Percentiles rank a stretch among this genome's conserved stretches.
Evolutionary conservation across 2,797 vertebrate genomes (phyloP).

Genomic region (Dermochelys coriacea): DNA sequence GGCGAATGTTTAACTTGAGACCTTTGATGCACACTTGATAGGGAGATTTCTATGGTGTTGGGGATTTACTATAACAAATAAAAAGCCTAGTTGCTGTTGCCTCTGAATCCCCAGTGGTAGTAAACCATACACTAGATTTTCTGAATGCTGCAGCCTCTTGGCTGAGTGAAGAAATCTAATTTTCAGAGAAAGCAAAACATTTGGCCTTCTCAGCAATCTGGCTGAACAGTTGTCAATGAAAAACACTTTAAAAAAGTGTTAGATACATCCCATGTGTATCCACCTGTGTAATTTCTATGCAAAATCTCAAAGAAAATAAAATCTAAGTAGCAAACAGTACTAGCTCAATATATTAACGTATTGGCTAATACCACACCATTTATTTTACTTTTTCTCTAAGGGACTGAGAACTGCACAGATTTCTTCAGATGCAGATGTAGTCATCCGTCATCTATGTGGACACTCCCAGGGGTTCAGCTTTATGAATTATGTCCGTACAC

Average conservation of each 20-base stretch:
- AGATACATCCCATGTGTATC: background rate
- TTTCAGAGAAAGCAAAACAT: conserved; percentile 32
- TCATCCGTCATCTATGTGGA: background rate
- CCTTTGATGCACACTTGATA: conserved; percentile 13
- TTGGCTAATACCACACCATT: background rate
- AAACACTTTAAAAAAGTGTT: background rate
- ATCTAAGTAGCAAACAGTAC: background rate
- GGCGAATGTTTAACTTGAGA: background rate
- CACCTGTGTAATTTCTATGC: background rate
- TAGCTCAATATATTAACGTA: background rate
- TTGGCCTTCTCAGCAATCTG: conserved; percentile 21
- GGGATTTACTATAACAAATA: background rate
- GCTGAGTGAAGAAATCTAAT: conserved; percentile 54
- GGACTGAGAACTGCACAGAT: background rate
- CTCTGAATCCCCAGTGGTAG: background rate
- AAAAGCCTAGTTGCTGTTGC: background rate
- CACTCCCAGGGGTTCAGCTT: fast-evolving
- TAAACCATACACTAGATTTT: conserved; percentile 55
- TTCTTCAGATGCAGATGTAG: background rate
- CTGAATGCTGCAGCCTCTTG: conserved; percentile 11
- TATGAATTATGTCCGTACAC: background rate
- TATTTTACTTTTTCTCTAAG: background rate
- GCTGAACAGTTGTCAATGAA: background rate
- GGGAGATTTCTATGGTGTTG: background rate
- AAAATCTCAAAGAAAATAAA: conserved; percentile 28